Evolutionary conservation across 2,888 invertebrate genomes (phyloP), one percentile per base, ranked within the genome.

Genomic region (Schizaphis graminum): DNA sequence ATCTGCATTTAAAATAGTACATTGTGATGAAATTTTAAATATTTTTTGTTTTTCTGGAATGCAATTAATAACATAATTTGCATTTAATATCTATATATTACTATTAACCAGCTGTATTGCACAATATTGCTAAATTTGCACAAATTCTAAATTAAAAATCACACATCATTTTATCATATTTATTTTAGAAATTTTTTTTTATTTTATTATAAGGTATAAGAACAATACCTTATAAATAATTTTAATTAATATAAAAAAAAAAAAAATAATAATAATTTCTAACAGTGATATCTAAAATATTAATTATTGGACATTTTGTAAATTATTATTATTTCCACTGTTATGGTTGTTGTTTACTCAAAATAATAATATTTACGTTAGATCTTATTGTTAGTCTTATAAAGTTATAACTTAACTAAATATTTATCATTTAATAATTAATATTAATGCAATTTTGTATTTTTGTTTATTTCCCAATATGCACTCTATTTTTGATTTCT

Each of bases 371-470:
- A 86, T 86, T 47, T 86, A 47, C 28, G 16, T 86, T 47, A 47
- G 13, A 53, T 26, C 8, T 53, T 56, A 56, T 56, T 57, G 28
- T 88, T 89, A 61, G 16, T 61, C 3, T 47, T 89, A 61, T 28
- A 90, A 90, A 57, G 41, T 44, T 44, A 44, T 7, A 90, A 90
- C 24, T 49, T 35, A 67, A 90, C 47, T 47, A 47, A 90, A 90
- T 47, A 21, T n/a, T 77, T 77, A 89, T 57, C 57, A n/a, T 67
- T 67, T 67, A 67, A 90, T 47, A 26, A 57, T 87, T 87, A 35
- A 85, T 94, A 91, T 94, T 94, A 94, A 94, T 61, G 67, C 94
- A 87, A 94, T 90, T 93, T 93, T 92, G 24, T 92, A 84, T 91
- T 93, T 89, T 92, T 92, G 67, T 94, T 94, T 94, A 89, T 94